These are phyloP conservation scores for Lamprologus tigripictilis DNA, from an alignment of 2,113 vertebrate species.

Conservation along the genomic window DNA sequence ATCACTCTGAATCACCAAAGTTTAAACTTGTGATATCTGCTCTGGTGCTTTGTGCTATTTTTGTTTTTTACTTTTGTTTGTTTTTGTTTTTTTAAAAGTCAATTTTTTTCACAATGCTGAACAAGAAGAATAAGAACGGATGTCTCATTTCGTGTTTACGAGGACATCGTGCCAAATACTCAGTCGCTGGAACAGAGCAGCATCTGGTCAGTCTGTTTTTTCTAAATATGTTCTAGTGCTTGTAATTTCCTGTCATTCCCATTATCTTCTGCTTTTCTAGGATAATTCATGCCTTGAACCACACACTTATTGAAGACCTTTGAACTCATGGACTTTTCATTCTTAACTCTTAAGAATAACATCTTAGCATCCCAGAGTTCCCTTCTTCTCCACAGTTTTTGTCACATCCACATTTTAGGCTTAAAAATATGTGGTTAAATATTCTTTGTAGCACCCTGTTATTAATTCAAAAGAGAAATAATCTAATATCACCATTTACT, in stretches of 20 bases:
- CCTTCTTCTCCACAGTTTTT: background rate
- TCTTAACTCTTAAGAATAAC: background rate
- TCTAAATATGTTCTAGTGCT: background rate
- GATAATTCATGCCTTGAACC: background rate
- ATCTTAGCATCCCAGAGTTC: background rate
- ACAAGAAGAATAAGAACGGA: background rate
- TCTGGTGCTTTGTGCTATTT: background rate
- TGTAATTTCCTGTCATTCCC: background rate
- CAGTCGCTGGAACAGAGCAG: background rate
- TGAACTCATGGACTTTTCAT: background rate
- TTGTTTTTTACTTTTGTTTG: background rate
- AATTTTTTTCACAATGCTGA: background rate
- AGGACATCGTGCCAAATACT: background rate
- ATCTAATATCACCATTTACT: background rate
- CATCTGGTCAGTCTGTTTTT: background rate
- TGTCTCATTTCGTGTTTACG: background rate
- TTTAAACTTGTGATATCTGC: accelerated
- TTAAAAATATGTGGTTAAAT: background rate
- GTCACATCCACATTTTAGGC: background rate
- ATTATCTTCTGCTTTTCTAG: background rate
- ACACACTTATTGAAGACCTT: accelerated
- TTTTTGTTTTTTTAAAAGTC: background rate
- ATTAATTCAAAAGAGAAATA: background rate
- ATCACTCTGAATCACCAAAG: background rate
- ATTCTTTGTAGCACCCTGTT: accelerated